These are phyloP conservation scores for Eilema sororculum DNA, from an alignment of 2,888 invertebrate genomes.

Conservation along the genomic window DNA sequence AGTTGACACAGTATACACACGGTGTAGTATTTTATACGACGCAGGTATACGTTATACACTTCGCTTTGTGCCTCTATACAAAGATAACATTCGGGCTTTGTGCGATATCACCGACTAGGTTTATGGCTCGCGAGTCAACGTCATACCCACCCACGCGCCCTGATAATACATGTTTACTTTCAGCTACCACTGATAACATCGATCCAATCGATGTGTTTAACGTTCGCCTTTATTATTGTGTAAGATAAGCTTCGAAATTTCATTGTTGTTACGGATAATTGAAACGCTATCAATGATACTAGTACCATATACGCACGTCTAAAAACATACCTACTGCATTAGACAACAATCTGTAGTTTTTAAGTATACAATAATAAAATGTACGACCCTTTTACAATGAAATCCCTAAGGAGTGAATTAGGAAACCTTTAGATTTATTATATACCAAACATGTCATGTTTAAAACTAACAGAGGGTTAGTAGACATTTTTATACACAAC, in stretches of 20 bases:
- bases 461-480: background rate
- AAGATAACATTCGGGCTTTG: conserved; percentile 48
- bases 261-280: conserved; percentile 4
- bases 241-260: conserved; percentile 9
- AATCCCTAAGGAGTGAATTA: background rate
- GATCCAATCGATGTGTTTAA: conserved; percentile 14
- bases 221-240: conserved; percentile 6
- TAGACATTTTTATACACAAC: background rate
- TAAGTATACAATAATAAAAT: no score
- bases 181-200: conserved; percentile 37
- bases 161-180: conserved; percentile 51
- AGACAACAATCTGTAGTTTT: no score
- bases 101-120: conserved; percentile 54
- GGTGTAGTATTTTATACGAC: conserved; percentile 26
- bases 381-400: background rate
- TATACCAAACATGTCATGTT: background rate
- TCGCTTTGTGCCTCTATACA: conserved; percentile 36
- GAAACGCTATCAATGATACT: background rate
- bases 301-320: background rate
- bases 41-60: conserved; percentile 36
- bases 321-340: background rate
- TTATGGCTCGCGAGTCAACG: conserved; percentile 49
- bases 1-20: no score
- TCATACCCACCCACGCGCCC: conserved; percentile 56
- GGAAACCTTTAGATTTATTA: background rate